These are phyloP conservation scores for Ellobius talpinus DNA, from an alignment of 2,113 vertebrate species.

Conservation along the genomic window DNA sequence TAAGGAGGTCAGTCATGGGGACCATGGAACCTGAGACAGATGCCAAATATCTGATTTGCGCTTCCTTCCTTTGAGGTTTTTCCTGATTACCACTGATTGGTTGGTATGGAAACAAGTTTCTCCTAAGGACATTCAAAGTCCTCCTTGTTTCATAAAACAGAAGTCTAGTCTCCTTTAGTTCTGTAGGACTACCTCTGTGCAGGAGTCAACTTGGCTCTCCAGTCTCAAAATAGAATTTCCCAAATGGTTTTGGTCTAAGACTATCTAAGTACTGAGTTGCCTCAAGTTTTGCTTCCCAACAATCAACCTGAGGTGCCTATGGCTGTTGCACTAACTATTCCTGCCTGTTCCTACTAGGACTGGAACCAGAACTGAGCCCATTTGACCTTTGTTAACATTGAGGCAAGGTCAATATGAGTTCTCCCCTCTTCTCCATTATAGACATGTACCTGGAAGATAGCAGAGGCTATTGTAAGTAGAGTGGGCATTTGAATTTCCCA, in stretches of 20 bases:
- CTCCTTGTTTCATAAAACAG: not conserved
- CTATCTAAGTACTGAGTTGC: not conserved
- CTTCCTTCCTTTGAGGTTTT: not conserved
- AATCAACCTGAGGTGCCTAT: not conserved
- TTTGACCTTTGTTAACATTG: not conserved
- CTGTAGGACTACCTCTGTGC: not conserved
- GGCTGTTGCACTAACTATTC: not conserved
- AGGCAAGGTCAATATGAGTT: not conserved
- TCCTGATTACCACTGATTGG: not conserved
- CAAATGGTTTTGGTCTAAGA: not conserved
- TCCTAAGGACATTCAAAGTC: not conserved
- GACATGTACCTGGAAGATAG: not conserved
- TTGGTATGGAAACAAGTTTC: not conserved
- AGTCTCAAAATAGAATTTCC: not conserved
- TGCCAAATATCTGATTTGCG: not conserved
- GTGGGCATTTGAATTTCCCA: not conserved
- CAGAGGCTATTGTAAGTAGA: not conserved
- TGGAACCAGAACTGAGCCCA: not conserved
- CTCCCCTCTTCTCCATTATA: not conserved
- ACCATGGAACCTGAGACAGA: not conserved
- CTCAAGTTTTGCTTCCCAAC: not conserved
- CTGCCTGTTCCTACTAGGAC: not conserved
- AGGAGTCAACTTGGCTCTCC: not conserved
- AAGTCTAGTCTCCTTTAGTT: not conserved
- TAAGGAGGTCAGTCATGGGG: not conserved